Percentiles rank a stretch among this genome's conserved stretches.
phyloP scores from a whole-genome alignment of 2,113 vertebrate species.

The Loxodonta africana region DNA sequence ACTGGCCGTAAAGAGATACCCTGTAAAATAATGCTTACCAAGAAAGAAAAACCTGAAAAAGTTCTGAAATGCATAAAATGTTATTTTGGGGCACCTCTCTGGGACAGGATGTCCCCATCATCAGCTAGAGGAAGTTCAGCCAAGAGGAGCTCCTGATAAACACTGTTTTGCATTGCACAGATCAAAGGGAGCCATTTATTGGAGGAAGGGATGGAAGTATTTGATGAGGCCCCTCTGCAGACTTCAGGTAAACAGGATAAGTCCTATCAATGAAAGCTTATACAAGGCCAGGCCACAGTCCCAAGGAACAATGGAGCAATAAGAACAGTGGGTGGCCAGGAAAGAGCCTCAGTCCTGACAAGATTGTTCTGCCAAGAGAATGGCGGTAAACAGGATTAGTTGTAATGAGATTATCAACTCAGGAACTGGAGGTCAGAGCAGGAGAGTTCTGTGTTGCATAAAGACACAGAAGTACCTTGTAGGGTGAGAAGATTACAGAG shows the following conservation, averaged over 20 bases:
- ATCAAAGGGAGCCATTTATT: constrained; percentile 83
- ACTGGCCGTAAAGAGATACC: constrained; percentile 24
- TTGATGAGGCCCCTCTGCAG: constrained; percentile 76
- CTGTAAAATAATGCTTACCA: not conserved
- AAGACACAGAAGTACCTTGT: not conserved
- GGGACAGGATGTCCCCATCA: constrained; percentile 79
- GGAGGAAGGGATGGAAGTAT: constrained; percentile 76
- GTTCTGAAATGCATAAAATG: constrained; percentile 74
- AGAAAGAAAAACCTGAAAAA: constrained; percentile 73
- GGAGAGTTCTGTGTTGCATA: not conserved
- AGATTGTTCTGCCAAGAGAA: constrained; percentile 81
- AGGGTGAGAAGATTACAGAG: constrained; percentile 35
- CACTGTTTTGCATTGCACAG: constrained; percentile 66
- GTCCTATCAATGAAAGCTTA: constrained; percentile 66
- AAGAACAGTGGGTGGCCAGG: constrained; percentile 75
- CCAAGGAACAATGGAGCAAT: constrained; percentile 76
- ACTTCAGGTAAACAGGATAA: constrained; percentile 80
- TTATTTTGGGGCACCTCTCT: constrained; percentile 79
- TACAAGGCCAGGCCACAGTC: not conserved
- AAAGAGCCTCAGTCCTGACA: constrained; percentile 69
- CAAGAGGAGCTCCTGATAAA: constrained; percentile 71
- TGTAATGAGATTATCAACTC: constrained; percentile 87
- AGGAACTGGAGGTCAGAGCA: constrained; percentile 20
- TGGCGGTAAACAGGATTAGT: constrained; percentile 86
- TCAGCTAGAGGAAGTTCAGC: constrained; percentile 74